Evolutionary conservation across 1,140 invertebrate genomes (phyloP).

Genomic region (Drosophila burlai): DNA sequence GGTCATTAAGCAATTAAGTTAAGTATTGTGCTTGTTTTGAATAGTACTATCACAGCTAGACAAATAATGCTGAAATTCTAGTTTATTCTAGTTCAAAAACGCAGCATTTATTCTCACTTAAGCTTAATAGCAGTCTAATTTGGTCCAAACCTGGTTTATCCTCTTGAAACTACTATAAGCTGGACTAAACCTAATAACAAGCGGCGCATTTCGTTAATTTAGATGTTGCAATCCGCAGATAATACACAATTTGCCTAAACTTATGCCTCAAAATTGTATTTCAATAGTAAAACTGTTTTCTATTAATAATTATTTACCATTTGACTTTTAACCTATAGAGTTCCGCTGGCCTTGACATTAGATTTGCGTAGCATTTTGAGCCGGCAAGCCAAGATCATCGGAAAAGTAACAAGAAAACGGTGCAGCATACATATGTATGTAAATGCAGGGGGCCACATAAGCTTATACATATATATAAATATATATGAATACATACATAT

Average conservation of each 20-base stretch:
- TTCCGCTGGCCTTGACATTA: conserved; percentile 13
- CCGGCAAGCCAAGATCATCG: conserved; percentile 14
- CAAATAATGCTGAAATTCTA: neutral
- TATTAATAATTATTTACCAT: conserved; percentile 12
- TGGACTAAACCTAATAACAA: neutral
- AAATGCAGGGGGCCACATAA: conserved; percentile 5
- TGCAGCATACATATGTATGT: conserved; percentile 3
- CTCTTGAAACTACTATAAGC: neutral
- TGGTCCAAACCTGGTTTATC: neutral
- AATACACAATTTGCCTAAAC: too few species aligned
- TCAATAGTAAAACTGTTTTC: neutral
- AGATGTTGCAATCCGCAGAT: too few species aligned
- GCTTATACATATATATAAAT: neutral
- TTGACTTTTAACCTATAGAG: conserved; percentile 14
- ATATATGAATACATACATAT: neutral
- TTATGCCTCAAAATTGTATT: neutral
- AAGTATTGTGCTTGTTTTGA: neutral
- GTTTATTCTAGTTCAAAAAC: neutral
- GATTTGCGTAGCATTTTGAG: conserved; percentile 7
- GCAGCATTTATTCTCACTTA: neutral
- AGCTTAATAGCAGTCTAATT: neutral
- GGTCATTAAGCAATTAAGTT: neutral
- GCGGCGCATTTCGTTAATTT: too few species aligned
- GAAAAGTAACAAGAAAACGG: conserved; percentile 2
- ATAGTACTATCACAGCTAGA: neutral